Percentiles rank a stretch among this genome's conserved stretches.
Conservation (phyloP, 2,797 vertebrate species). For the Allochrocebus solatus region DNA sequence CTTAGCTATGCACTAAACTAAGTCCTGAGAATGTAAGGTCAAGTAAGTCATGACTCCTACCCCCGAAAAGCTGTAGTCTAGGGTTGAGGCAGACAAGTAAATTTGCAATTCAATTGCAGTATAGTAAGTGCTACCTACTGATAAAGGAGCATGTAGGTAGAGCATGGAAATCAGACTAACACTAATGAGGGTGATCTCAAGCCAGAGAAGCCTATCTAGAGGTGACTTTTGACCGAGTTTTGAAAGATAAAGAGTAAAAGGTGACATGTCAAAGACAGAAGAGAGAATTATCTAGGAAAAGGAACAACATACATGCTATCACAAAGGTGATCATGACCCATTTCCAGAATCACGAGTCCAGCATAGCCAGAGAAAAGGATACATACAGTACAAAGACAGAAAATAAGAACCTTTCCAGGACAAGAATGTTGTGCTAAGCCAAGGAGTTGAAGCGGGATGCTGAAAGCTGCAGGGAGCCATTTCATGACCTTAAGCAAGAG, state of each 20-base stretch:
- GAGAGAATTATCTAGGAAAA: neutral
- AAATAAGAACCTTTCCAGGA: neutral
- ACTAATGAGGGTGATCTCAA: slow-evolving; percentile 4
- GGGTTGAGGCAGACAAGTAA: neutral
- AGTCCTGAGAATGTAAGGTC: slow-evolving; percentile 22
- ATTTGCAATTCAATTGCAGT: slow-evolving; percentile 21
- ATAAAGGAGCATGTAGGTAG: neutral
- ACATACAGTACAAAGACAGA: neutral
- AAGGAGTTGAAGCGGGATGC: neutral
- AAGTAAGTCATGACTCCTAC: slow-evolving; percentile 24
- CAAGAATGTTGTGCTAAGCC: neutral
- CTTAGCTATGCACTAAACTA: slow-evolving; percentile 22
- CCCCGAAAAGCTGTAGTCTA: slow-evolving; percentile 51
- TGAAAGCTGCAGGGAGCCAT: neutral
- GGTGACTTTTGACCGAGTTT: neutral
- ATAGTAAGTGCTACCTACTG: neutral
- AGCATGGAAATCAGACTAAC: neutral
- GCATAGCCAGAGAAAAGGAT: neutral
- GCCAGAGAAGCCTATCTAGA: neutral
- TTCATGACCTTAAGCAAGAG: slow-evolving; percentile 10
- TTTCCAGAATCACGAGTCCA: neutral
- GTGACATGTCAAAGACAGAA: neutral
- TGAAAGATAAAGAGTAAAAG: neutral
- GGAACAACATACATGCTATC: neutral
- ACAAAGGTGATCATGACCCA: neutral